A percentile compares a stretch with the other conserved stretches of the same genome.
phyloP scores from a whole-genome alignment of 2,113 vertebrate genomes.

The human region DNA sequence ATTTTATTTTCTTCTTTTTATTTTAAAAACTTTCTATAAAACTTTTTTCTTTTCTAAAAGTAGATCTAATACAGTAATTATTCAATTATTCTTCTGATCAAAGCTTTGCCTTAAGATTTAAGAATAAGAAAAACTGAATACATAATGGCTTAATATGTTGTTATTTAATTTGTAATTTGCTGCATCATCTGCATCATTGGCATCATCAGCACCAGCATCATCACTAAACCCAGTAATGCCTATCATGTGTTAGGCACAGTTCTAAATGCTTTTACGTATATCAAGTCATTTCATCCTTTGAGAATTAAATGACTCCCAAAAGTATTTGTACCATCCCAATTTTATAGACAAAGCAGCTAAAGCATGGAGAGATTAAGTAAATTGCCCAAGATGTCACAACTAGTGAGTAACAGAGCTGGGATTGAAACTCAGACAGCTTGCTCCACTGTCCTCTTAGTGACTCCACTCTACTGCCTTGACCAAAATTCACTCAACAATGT shows the following conservation, averaged over 20 bases:
- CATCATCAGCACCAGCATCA: neutral
- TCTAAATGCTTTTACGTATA: neutral
- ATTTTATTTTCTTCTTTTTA: neutral
- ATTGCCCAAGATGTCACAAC: neutral
- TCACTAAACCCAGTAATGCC: neutral
- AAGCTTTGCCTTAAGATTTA: conserved; percentile 22
- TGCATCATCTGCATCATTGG: neutral
- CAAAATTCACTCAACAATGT: neutral
- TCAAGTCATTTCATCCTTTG: neutral
- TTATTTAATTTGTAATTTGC: neutral
- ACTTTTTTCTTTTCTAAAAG: conserved; percentile 2
- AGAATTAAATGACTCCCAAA: neutral
- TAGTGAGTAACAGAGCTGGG: neutral
- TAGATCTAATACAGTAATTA: neutral
- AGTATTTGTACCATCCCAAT: neutral
- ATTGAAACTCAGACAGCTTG: neutral
- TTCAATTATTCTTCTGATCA: neutral
- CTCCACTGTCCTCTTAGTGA: neutral
- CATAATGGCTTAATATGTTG: neutral
- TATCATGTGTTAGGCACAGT: neutral
- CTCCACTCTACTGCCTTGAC: neutral
- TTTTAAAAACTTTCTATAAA: conserved; percentile 18
- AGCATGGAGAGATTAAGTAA: neutral
- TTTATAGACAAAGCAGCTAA: neutral
- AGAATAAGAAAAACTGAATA: neutral